A percentile compares a stretch with the other conserved stretches of the same genome.
Conservation (phyloP, 2,888 invertebrate genomes). For the Agrotis exclamationis region DNA sequence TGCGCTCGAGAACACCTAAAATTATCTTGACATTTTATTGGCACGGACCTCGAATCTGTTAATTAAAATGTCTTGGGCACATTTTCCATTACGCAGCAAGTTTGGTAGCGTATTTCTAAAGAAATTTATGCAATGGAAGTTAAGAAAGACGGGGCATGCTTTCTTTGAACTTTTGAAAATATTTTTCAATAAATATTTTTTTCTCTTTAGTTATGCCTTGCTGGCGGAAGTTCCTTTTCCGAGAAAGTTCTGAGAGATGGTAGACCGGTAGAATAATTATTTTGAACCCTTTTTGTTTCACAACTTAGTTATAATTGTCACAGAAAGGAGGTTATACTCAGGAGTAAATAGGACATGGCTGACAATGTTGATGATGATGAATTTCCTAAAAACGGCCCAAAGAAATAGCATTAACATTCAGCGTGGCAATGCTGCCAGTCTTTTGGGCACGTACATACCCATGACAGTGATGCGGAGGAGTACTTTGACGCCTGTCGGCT, state of each 20-base stretch:
- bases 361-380: no score
- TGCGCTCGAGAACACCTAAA: slow-evolving; percentile 77
- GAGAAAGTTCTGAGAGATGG: neutral
- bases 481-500: no score
- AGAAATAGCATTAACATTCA: no score
- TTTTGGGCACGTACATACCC: no score
- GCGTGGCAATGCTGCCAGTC: no score
- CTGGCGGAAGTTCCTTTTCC: neutral
- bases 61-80: slow-evolving; percentile 79
- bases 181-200: slow-evolving; percentile 4
- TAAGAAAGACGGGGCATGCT: slow-evolving; percentile 20
- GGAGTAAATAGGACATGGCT: no score
- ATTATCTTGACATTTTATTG: slow-evolving; percentile 85
- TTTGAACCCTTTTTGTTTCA: neutral
- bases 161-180: slow-evolving; percentile 43
- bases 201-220: slow-evolving; percentile 11
- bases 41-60: slow-evolving; percentile 75
- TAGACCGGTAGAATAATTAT: neutral
- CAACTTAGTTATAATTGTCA: no score
- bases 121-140: slow-evolving; percentile 55
- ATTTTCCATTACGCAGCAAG: slow-evolving; percentile 62
- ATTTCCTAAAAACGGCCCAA: no score
- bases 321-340: no score
- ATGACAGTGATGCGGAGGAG: no score
- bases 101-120: slow-evolving; percentile 50